These are phyloP conservation scores for Scaptomyza caliginosa DNA, from an alignment of 2,888 invertebrate genomes.

Conservation along the genomic window DNA sequence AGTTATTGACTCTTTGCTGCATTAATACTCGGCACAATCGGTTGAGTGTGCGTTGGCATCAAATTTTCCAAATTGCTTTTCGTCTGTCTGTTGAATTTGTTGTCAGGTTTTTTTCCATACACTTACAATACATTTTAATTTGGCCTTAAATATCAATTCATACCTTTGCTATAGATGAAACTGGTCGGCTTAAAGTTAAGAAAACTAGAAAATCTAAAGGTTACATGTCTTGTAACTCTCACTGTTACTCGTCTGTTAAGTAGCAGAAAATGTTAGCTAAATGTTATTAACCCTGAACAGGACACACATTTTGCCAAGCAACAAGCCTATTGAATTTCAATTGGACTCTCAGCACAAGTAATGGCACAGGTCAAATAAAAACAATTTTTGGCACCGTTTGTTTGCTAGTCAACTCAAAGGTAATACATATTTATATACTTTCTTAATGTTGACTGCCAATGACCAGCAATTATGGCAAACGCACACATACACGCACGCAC, in stretches of 20 bases:
- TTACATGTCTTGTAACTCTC: neutral
- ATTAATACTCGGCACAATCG: slow-evolving; percentile 2
- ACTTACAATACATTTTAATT: no score
- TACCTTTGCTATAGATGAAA: no score
- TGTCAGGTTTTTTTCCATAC: slow-evolving; percentile 30
- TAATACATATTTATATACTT: neutral
- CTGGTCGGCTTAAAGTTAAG: no score
- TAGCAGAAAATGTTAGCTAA: neutral
- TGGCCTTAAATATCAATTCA: no score
- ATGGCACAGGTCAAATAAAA: slow-evolving; percentile 9
- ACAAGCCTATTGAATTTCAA: neutral
- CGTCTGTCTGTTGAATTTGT: neutral
- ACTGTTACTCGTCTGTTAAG: neutral
- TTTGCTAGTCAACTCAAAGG: neutral
- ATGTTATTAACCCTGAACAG: neutral
- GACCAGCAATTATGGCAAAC: slow-evolving; percentile 36
- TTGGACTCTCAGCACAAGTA: neutral
- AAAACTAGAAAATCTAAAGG: no score
- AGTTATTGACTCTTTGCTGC: slow-evolving; percentile 15
- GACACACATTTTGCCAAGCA: slow-evolving; percentile 3
- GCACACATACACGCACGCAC: neutral
- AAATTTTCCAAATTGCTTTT: slow-evolving; percentile 65
- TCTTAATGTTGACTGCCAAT: slow-evolving; percentile 35
- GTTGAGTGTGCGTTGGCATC: slow-evolving; percentile 34
- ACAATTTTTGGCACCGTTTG: slow-evolving; percentile 14